Evolutionary conservation across 2,888 invertebrate species (phyloP), one percentile per base, ranked within the genome.

Genomic region (Matsumyia berberina): DNA sequence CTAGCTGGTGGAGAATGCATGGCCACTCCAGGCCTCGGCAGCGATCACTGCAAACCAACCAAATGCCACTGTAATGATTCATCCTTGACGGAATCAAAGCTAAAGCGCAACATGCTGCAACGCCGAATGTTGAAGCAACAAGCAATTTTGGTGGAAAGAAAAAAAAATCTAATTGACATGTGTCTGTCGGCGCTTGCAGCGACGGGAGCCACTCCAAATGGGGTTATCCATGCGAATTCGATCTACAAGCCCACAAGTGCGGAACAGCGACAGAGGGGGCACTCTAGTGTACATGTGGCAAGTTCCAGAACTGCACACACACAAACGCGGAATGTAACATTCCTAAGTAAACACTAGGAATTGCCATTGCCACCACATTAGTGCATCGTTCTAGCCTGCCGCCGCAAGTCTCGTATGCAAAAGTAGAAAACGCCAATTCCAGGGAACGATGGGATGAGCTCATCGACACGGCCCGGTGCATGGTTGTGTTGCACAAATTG

Each of bases 1-100:
- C 39, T 7, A 33, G 17, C 24, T n/a, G n/a, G 67, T 33, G 31
- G 8, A 57, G 19, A 62, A 73, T 73, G 64, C 24, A 49, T 29
- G 44, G 53, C 35, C 53, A 46, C 60, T 78, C 62, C 69, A 69
- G 67, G n/a, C 29, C 5, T 17, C 42, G 44, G 35, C 39, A 29
- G 35, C 7, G 29, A 62, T 55, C 49, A 58, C 29, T 37, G 37
- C 35, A 58, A n/a, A 46, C n/a, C 39, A 39, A 33, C 46, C 46
- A 37, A 76, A 76, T 76, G 64, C 81, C 81, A 70, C 42, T 76
- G 37, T 46, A 3, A 76, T 82, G 81, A 77, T 64, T 82, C 81
- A 82, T 58, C 69, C 35, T 19, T 19, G 53, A 55, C 46, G 46
- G 31, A 62, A 81, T 70, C 58, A 58, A 44, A 44, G 24, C 29